phyloP scores from a whole-genome alignment of 2,888 invertebrate genomes.

The Schizotus pectinicornis region DNA sequence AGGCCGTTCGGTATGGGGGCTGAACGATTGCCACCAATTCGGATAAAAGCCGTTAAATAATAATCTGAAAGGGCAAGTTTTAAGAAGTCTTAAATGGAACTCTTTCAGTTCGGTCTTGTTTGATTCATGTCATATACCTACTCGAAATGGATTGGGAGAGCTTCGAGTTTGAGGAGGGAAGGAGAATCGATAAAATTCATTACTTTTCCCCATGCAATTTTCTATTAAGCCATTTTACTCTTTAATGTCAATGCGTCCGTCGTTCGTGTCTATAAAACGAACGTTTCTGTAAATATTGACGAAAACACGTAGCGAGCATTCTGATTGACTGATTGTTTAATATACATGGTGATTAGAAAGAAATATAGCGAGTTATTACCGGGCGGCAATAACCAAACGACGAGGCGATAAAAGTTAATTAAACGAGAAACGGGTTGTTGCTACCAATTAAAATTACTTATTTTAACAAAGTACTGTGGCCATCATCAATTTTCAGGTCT shows the following conservation, averaged over 20 bases:
- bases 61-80: conserved; percentile 17
- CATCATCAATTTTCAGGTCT: no score
- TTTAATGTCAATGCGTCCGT: background rate
- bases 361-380: no score
- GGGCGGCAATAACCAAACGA: no score
- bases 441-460: no score
- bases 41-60: conserved; percentile 8
- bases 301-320: no score
- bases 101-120: conserved; percentile 20
- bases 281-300: no score
- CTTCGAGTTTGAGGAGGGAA: conserved; percentile 15
- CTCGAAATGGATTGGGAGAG: conserved; percentile 23
- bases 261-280: no score
- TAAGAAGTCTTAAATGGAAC: conserved; percentile 14
- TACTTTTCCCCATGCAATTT: conserved; percentile 26
- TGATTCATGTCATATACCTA: conserved; percentile 28
- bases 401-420: no score
- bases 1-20: background rate
- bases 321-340: no score
- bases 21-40: conserved; percentile 4
- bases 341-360: no score
- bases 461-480: no score
- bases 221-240: conserved; percentile 21
- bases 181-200: conserved; percentile 28
- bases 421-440: no score